These are phyloP conservation scores for Hirtodrosophila trivittata DNA, from an alignment of 2,888 invertebrate species.

Conservation along the genomic window DNA sequence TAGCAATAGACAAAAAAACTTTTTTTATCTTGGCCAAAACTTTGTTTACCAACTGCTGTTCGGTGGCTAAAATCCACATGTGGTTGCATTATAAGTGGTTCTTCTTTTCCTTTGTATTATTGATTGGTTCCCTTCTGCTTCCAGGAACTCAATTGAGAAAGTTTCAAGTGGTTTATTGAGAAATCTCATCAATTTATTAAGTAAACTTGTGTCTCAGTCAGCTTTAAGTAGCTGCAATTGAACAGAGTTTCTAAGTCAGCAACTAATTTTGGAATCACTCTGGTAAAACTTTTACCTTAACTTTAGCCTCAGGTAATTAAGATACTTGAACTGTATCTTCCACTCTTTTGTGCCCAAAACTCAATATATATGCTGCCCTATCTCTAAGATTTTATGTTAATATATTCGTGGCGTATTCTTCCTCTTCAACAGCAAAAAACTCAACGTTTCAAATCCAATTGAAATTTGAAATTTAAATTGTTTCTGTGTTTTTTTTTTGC, in stretches of 20 bases:
- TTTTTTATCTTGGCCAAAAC: conserved; percentile 9
- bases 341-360: too few species aligned
- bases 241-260: too few species aligned
- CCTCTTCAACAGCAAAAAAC: conserved; percentile 5
- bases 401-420: too few species aligned
- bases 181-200: too few species aligned
- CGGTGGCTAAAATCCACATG: conserved; percentile 22
- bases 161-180: conserved; percentile 2
- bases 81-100: conserved; percentile 26
- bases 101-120: background rate
- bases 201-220: too few species aligned
- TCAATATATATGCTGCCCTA: background rate
- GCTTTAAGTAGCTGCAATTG: too few species aligned
- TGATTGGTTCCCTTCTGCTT: conserved; percentile 1
- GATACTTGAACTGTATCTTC: too few species aligned
- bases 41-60: conserved; percentile 36
- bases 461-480: conserved; percentile 56
- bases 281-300: too few species aligned
- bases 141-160: conserved; percentile 11
- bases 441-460: conserved; percentile 37
- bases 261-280: too few species aligned
- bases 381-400: conserved; percentile 17
- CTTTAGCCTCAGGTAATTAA: too few species aligned
- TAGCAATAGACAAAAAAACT: conserved; percentile 34
- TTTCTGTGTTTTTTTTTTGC: conserved; percentile 14